phyloP scores from a whole-genome alignment of 1,140 invertebrate species.

The Tribolium castaneum region DNA sequence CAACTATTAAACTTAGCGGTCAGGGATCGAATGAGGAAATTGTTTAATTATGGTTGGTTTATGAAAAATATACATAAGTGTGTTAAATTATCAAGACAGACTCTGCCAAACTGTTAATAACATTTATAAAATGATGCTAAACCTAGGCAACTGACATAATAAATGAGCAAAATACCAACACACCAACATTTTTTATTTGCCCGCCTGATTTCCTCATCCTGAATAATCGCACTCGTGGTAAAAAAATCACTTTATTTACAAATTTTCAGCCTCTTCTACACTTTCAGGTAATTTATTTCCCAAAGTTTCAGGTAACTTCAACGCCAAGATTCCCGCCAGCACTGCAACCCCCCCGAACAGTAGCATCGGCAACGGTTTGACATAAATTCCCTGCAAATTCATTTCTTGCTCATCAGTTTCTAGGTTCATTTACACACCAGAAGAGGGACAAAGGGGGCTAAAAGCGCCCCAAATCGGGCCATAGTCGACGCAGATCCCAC shows the following conservation, averaged over 20 bases:
- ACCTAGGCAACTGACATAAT: conserved; percentile 46
- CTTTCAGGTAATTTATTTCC: conserved; percentile 70
- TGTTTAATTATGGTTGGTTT: conserved; percentile 52
- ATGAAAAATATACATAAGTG: conserved; percentile 49
- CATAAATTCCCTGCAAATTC: conserved; percentile 65
- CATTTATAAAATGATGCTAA: conserved; percentile 50
- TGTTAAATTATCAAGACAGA: conserved; percentile 45
- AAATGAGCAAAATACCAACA: conserved; percentile 37
- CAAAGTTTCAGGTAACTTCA: conserved; percentile 72
- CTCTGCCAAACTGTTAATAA: conserved; percentile 51
- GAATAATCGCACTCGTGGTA: no score
- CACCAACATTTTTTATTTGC: conserved; percentile 12
- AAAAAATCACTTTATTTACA: conserved; percentile 12
- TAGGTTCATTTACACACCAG: conserved; percentile 63
- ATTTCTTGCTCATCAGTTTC: conserved; percentile 4
- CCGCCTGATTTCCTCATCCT: background rate
- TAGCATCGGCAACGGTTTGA: conserved; percentile 67
- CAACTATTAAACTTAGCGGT: conserved; percentile 44
- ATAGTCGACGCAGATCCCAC: conserved; percentile 71
- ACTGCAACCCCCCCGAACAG: conserved; percentile 68
- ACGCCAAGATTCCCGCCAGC: conserved; percentile 66
- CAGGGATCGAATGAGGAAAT: conserved; percentile 49
- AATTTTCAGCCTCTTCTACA: conserved; percentile 62
- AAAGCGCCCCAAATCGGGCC: conserved; percentile 71
- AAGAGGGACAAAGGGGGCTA: conserved; percentile 72